Evolutionary conservation across 2,113 vertebrate genomes (phyloP).

Genomic region (Eonycteris spelaea): DNA sequence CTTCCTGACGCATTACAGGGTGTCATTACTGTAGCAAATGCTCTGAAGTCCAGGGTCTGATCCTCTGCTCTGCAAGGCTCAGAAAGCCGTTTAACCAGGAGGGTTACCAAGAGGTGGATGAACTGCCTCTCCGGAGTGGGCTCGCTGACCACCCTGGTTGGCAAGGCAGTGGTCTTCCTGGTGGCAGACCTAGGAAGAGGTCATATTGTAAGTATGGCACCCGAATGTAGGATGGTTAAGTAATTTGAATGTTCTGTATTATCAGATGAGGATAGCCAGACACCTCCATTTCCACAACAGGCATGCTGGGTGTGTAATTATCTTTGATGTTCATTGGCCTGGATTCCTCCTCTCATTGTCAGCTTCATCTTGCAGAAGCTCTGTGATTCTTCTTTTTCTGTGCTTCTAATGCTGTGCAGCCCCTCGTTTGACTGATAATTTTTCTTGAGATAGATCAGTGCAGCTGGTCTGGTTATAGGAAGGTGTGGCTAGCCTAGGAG

Average conservation of each 20-base stretch:
- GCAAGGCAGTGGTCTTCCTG: background rate
- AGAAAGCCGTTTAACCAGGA: background rate
- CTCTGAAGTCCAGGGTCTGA: background rate
- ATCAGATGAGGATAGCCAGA: background rate
- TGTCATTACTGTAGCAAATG: background rate
- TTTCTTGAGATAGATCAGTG: background rate
- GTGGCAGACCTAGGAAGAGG: background rate
- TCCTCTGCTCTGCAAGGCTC: background rate
- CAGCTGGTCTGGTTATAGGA: background rate
- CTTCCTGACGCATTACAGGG: background rate
- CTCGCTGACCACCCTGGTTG: background rate
- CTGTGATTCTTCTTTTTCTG: background rate
- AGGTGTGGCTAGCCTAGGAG: background rate
- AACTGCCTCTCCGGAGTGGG: background rate
- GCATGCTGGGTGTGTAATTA: background rate
- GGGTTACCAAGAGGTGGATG: background rate
- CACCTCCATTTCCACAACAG: background rate
- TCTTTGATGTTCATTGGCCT: background rate
- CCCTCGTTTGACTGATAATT: background rate
- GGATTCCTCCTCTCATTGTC: background rate
- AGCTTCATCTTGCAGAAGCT: background rate
- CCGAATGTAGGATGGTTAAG: background rate
- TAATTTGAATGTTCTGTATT: background rate
- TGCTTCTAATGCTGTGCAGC: background rate
- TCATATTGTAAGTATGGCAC: background rate